phyloP scores from a whole-genome alignment of 2,888 invertebrate genomes.

The Heliothis peltigera region DNA sequence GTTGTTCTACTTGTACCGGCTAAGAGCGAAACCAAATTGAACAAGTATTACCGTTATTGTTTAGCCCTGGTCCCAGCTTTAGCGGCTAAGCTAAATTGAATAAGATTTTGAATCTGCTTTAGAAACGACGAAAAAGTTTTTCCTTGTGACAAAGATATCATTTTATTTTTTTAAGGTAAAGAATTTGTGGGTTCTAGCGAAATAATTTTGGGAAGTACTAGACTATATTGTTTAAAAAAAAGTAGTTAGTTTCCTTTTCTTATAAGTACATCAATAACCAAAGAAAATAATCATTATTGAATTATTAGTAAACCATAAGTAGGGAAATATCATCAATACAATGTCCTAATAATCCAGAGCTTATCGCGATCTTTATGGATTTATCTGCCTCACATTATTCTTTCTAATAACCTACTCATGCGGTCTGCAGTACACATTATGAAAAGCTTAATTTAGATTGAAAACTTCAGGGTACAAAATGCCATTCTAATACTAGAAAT shows the following conservation, averaged over 20 bases:
- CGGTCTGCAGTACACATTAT: slow-evolving; percentile 8
- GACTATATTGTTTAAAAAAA: too few relatives aligned
- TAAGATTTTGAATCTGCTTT: slow-evolving; percentile 28
- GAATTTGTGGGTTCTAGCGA: too few relatives aligned
- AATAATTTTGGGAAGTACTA: too few relatives aligned
- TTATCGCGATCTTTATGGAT: slow-evolving; percentile 42
- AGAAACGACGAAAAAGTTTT: slow-evolving; percentile 32
- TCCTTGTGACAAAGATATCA: slow-evolving; percentile 23
- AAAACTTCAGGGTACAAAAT: not conserved
- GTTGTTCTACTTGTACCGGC: slow-evolving; percentile 20
- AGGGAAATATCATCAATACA: slow-evolving; percentile 26
- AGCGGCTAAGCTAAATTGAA: slow-evolving; percentile 45
- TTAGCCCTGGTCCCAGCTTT: slow-evolving; percentile 21
- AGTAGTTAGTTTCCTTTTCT: too few relatives aligned
- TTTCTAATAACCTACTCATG: slow-evolving; percentile 16
- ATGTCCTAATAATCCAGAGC: slow-evolving; percentile 28
- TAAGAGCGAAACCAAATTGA: slow-evolving; percentile 19
- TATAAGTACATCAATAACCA: too few relatives aligned
- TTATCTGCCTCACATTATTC: slow-evolving; percentile 39
- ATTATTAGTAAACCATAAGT: slow-evolving; percentile 15
- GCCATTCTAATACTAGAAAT: too few relatives aligned
- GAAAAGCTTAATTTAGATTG: not conserved
- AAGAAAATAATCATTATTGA: not conserved
- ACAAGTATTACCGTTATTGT: slow-evolving; percentile 27
- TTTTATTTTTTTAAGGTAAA: slow-evolving; percentile 13